Evolutionary conservation across 2,113 vertebrate species (phyloP).

Genomic region (Rissa tridactyla): DNA sequence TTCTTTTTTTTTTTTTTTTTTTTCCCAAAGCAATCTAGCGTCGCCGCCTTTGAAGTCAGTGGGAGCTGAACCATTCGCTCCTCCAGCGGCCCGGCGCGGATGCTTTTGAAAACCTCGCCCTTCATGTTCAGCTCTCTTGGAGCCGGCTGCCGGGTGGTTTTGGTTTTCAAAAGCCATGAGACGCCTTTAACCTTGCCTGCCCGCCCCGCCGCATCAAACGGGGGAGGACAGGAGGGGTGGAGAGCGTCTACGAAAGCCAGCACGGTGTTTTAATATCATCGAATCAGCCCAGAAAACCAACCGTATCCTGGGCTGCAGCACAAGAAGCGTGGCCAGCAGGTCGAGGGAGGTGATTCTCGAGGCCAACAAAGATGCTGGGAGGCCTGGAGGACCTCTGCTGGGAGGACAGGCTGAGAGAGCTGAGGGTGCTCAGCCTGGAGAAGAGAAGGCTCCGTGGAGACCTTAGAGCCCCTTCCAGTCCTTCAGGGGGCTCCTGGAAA

Average conservation of each 20-base stretch:
- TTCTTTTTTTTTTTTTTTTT: not conserved
- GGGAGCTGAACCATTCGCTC: not conserved
- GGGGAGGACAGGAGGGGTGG: not conserved
- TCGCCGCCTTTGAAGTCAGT: constrained; percentile 25
- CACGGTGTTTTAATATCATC: not conserved
- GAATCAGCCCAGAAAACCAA: not conserved
- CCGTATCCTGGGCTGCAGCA: not conserved
- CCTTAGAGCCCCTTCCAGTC: no score
- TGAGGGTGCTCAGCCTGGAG: no score
- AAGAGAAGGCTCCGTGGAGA: no score
- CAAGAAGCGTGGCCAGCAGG: no score
- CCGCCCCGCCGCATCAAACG: not conserved
- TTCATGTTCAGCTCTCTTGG: not conserved
- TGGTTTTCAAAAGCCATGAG: not conserved
- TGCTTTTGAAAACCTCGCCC: constrained; percentile 11
- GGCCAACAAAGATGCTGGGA: no score
- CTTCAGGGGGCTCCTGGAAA: no score
- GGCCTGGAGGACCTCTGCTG: no score
- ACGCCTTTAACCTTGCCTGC: not conserved
- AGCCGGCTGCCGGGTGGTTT: not conserved
- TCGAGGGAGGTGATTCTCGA: no score
- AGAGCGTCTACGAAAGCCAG: not conserved
- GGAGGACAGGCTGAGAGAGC: no score
- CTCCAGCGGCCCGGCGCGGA: not conserved
- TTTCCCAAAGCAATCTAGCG: not conserved